Evolutionary conservation across 2,797 vertebrate genomes (phyloP).

Genomic region (Mormyrops boulengeri): DNA sequence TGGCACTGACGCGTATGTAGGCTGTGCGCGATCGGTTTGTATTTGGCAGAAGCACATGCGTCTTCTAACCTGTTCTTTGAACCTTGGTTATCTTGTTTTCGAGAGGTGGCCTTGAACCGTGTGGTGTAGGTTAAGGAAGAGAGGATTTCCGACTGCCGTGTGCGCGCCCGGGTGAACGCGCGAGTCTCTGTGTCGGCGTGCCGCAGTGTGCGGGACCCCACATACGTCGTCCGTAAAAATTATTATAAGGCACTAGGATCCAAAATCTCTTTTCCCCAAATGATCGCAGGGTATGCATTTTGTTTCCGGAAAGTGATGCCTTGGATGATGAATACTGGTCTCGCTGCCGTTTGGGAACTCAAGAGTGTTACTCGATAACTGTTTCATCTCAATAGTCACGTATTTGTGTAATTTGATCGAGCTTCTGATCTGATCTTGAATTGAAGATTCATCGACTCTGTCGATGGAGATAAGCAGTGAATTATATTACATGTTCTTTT

Average conservation of each 20-base stretch:
- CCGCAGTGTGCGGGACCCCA: slow-evolving; percentile 20
- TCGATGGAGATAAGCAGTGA: background rate
- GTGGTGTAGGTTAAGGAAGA: slow-evolving; percentile 15
- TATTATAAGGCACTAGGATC: background rate
- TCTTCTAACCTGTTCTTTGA: background rate
- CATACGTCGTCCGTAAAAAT: background rate
- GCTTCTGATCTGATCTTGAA: background rate
- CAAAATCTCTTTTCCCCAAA: no score
- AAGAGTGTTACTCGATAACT: background rate
- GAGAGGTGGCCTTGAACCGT: slow-evolving; percentile 16
- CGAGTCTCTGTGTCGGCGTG: background rate
- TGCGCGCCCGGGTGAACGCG: background rate
- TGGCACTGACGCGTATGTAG: background rate
- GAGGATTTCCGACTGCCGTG: slow-evolving; percentile 11
- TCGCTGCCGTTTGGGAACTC: background rate
- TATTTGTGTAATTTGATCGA: background rate
- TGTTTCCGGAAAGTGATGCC: background rate
- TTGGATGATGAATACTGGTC: background rate
- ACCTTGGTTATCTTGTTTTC: slow-evolving; percentile 1
- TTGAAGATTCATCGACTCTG: background rate
- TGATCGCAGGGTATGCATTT: background rate
- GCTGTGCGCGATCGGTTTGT: background rate
- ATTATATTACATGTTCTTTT: background rate
- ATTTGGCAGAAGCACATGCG: background rate
- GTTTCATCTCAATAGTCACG: background rate